Evolutionary conservation across 1,140 invertebrate genomes (phyloP).

Genomic region (Onthophagus taurus): DNA sequence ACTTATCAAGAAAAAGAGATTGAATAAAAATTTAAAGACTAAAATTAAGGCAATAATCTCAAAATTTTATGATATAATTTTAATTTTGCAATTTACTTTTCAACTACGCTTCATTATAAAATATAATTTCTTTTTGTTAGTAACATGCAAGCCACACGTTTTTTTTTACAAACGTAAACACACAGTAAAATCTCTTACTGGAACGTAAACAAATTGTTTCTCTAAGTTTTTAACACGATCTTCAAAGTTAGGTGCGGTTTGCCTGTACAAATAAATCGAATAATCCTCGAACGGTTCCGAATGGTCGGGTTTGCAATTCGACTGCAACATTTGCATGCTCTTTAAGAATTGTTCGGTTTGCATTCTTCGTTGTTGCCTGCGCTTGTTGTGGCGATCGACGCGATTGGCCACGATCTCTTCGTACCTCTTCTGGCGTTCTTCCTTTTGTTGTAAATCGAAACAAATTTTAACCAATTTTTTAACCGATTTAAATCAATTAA

Average conservation of each 20-base stretch:
- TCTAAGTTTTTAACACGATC: slow-evolving; percentile 70
- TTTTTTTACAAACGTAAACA: no score
- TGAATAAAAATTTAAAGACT: no score
- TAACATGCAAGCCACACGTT: no score
- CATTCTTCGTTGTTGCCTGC: slow-evolving; percentile 55
- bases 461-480: slow-evolving; percentile 9
- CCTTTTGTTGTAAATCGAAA: slow-evolving; percentile 45
- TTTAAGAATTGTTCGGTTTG: slow-evolving; percentile 65
- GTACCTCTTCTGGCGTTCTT: slow-evolving; percentile 54
- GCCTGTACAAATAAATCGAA: slow-evolving; percentile 62
- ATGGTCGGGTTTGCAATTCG: slow-evolving; percentile 48
- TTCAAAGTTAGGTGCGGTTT: slow-evolving; percentile 64
- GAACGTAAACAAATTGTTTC: slow-evolving; percentile 58
- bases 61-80: no score
- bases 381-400: slow-evolving; percentile 51
- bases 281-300: slow-evolving; percentile 60
- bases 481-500: background rate
- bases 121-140: no score
- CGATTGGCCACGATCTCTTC: slow-evolving; percentile 61
- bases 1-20: no score
- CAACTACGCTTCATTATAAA: no score
- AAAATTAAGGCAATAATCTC: no score
- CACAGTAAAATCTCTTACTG: slow-evolving; percentile 48
- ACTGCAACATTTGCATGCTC: slow-evolving; percentile 67
- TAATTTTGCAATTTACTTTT: no score